These are phyloP conservation scores for Pithys albifrons DNA, from an alignment of 2,113 vertebrate species.

Conservation along the genomic window DNA sequence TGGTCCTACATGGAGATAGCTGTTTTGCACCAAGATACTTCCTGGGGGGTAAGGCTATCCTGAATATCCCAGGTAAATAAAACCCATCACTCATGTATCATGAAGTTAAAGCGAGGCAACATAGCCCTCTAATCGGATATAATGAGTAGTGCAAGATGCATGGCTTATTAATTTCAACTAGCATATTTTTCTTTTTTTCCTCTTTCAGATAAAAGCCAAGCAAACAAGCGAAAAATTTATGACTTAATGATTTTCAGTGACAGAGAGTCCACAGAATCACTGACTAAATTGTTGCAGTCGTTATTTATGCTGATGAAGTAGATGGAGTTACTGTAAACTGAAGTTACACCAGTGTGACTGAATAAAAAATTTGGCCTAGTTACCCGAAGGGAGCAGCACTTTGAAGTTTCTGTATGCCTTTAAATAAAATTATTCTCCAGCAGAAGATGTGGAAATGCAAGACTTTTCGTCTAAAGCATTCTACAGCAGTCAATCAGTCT, in stretches of 20 bases:
- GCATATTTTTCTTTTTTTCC: background rate
- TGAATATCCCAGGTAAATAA: background rate
- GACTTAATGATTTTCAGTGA: background rate
- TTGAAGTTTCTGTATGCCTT: slow-evolving; percentile 18
- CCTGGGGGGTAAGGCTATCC: background rate
- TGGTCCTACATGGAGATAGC: background rate
- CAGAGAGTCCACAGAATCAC: background rate
- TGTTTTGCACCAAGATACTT: background rate
- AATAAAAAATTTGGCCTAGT: slow-evolving; percentile 34
- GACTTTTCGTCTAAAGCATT: background rate
- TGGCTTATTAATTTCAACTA: background rate
- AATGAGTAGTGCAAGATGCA: background rate
- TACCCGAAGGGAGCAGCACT: background rate
- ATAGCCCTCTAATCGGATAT: background rate
- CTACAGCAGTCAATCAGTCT: background rate
- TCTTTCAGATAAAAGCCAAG: background rate
- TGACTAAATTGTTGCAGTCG: background rate
- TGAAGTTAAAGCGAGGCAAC: background rate
- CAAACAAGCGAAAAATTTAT: background rate
- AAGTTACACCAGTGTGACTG: background rate
- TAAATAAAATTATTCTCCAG: slow-evolving; percentile 25
- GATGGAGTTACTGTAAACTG: slow-evolving; percentile 12
- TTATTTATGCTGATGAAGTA: slow-evolving; percentile 22
- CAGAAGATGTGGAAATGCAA: background rate
- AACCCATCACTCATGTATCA: background rate